Conservation (phyloP, 2,113 vertebrate genomes). For the Erinaceus europaeus region DNA sequence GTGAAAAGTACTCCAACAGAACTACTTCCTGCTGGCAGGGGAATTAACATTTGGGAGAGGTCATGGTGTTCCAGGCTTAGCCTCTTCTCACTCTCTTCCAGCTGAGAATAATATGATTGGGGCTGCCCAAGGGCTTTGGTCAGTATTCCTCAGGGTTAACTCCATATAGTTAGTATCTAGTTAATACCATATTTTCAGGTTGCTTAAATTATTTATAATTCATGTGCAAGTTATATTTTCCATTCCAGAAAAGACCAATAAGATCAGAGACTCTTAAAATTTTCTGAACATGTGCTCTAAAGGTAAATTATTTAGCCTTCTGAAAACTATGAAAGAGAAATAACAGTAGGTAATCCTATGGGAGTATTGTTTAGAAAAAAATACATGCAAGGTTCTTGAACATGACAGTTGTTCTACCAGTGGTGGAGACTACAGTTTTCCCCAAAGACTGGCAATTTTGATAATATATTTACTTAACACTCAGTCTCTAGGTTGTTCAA, state of each 20-base stretch:
- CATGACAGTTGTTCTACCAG: background rate
- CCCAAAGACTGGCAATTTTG: constrained; percentile 14
- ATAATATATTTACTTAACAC: constrained; percentile 52
- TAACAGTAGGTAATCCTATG: background rate
- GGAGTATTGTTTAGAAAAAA: constrained; percentile 27
- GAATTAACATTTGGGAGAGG: background rate
- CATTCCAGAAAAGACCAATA: background rate
- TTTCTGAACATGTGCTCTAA: background rate
- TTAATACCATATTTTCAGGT: background rate
- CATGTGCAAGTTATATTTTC: background rate
- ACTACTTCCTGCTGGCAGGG: background rate
- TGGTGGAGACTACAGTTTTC: constrained; percentile 19
- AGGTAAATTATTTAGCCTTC: constrained; percentile 30
- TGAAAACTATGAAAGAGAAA: background rate
- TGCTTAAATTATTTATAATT: constrained; percentile 35
- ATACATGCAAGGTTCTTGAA: background rate
- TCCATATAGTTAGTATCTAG: background rate
- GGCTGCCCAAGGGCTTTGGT: background rate
- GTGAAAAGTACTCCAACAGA: background rate
- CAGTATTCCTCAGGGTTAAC: background rate
- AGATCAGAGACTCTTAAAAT: constrained; percentile 1
- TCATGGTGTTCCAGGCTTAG: background rate
- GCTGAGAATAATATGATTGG: background rate
- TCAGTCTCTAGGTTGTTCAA: background rate
- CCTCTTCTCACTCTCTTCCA: background rate